These are phyloP conservation scores for Sylvietta virens DNA, from an alignment of 2,113 vertebrate genomes.

Conservation along the genomic window DNA sequence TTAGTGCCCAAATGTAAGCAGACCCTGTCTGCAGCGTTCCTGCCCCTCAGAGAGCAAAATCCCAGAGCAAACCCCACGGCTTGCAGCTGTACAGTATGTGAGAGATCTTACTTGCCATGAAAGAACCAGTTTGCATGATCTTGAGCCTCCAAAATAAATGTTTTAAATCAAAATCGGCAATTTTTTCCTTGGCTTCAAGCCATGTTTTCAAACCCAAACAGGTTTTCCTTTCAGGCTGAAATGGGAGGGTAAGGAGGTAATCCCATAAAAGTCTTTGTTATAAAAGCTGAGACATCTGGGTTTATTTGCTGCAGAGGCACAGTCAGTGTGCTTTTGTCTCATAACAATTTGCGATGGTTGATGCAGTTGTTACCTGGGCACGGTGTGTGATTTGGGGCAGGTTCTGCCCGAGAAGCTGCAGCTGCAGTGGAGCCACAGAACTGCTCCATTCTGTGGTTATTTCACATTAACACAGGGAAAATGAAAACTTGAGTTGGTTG, in stretches of 20 bases:
- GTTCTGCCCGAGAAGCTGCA: not conserved
- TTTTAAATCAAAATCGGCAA: not conserved
- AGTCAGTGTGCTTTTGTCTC: not conserved
- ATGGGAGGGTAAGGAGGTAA: not conserved
- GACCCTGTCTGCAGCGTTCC: not conserved
- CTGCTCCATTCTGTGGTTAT: not conserved
- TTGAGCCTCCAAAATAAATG: not conserved
- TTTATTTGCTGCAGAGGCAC: not conserved
- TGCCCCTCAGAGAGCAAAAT: not conserved
- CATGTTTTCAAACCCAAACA: not conserved
- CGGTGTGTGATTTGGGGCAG: not conserved
- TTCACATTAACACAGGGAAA: not conserved
- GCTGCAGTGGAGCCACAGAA: not conserved
- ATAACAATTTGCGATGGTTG: not conserved
- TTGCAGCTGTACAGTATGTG: fast-evolving
- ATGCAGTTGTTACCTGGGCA: fast-evolving
- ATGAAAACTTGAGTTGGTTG: not conserved
- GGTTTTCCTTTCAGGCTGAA: not conserved
- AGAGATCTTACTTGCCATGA: not conserved
- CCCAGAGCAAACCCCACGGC: not conserved
- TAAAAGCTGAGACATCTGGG: not conserved
- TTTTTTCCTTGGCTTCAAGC: not conserved
- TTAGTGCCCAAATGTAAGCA: not conserved
- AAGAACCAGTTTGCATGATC: not conserved
- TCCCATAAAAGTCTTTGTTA: not conserved